A percentile compares a stretch with the other conserved stretches of the same genome.
phyloP scores from a whole-genome alignment of 2,888 invertebrate genomes.

The Cerastis leucographa region DNA sequence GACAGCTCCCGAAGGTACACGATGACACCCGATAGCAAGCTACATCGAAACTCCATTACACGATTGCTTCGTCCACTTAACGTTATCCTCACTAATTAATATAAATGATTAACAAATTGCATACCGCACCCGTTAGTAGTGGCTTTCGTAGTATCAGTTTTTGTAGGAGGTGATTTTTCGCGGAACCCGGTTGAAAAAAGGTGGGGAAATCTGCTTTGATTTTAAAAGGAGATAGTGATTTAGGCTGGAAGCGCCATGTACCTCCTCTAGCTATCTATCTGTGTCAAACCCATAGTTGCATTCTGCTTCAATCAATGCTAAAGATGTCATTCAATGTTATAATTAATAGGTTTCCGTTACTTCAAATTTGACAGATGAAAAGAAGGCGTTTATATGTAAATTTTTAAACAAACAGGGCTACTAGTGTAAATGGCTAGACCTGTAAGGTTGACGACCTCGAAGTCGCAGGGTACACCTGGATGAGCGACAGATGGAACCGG shows the following conservation, averaged over 20 bases:
- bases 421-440: too few species aligned
- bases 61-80: slow-evolving; percentile 71
- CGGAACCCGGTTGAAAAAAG: neutral
- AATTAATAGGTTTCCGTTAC: too few species aligned
- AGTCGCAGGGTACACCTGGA: neutral
- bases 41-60: slow-evolving; percentile 74
- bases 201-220: slow-evolving; percentile 6
- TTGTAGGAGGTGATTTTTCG: slow-evolving; percentile 21
- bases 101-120: slow-evolving; percentile 66
- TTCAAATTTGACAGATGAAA: too few species aligned
- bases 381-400: too few species aligned
- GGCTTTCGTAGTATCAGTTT: slow-evolving; percentile 12
- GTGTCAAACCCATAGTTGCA: too few species aligned
- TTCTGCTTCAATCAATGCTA: too few species aligned
- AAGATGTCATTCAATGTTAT: too few species aligned
- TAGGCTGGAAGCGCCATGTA: too few species aligned
- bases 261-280: too few species aligned
- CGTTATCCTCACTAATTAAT: slow-evolving; percentile 69
- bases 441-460: neutral
- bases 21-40: slow-evolving; percentile 25
- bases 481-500: neutral
- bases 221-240: slow-evolving; percentile 11
- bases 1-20: slow-evolving; percentile 18
- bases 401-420: too few species aligned
- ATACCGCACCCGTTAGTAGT: slow-evolving; percentile 17